Evolutionary conservation across 2,797 vertebrate genomes (phyloP).

Genomic region (Echiichthys vipera): DNA sequence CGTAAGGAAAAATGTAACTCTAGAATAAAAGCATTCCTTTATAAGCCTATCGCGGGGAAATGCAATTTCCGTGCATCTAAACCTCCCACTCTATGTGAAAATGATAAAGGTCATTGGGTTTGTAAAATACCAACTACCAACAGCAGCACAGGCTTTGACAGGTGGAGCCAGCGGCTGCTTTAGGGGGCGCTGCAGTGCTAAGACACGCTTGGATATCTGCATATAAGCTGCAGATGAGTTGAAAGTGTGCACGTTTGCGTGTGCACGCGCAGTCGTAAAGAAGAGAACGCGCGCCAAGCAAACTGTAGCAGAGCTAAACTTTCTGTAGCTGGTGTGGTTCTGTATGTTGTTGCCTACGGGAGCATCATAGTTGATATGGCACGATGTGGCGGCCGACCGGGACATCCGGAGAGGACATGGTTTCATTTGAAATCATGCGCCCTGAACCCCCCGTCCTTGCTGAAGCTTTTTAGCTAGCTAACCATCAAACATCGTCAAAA

Average conservation of each 20-base stretch:
- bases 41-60: too few relatives aligned
- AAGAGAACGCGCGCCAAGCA: constrained; percentile 68
- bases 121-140: not conserved
- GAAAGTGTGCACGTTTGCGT: constrained; percentile 43
- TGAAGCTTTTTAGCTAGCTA: not conserved
- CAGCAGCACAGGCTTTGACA: not conserved
- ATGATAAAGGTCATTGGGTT: not conserved
- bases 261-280: constrained; percentile 35
- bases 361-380: too few relatives aligned
- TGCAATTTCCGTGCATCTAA: too few relatives aligned
- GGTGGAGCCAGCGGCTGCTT: not conserved
- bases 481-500: not conserved
- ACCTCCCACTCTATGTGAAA: not conserved
- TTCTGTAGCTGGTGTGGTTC: not conserved
- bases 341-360: rapidly evolving
- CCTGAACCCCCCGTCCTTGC: not conserved
- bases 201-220: not conserved
- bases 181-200: constrained; percentile 56
- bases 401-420: constrained; percentile 15
- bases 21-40: too few relatives aligned
- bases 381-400: not conserved
- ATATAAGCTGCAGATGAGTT: constrained; percentile 2
- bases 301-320: constrained; percentile 18
- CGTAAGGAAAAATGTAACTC: not conserved
- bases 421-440: constrained; percentile 21